Evolutionary conservation across 2,797 vertebrate species (phyloP).

Genomic region (Lerista edwardsae): DNA sequence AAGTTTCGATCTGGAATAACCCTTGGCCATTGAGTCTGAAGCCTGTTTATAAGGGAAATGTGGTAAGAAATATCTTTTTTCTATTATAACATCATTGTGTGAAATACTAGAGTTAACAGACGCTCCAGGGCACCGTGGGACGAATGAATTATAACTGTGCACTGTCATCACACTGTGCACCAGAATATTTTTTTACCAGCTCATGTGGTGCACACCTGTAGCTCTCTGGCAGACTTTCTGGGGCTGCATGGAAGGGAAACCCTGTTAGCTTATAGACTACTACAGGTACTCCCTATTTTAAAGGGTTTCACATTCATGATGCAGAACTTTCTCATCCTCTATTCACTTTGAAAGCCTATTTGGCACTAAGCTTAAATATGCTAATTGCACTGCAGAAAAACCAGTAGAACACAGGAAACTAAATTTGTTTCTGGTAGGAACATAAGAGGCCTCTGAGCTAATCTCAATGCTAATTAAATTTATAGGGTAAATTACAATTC

Average conservation of each 20-base stretch:
- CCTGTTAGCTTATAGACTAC: not conserved
- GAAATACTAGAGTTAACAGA: conserved; percentile 27
- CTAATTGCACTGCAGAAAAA: not conserved
- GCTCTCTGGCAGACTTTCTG: not conserved
- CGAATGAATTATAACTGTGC: conserved; percentile 27
- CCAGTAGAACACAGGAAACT: not conserved
- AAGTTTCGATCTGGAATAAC: conserved; percentile 20
- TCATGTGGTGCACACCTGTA: not conserved
- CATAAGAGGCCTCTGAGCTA: conserved; percentile 11
- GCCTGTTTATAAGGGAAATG: conserved; percentile 30
- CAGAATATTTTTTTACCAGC: conserved; percentile 12
- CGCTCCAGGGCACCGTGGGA: not conserved
- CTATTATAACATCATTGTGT: conserved; percentile 13
- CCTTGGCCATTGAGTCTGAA: conserved; percentile 21
- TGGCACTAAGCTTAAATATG: conserved; percentile 9
- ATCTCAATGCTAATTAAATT: conserved; percentile 33
- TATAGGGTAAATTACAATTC: conserved; percentile 25
- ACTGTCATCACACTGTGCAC: not conserved
- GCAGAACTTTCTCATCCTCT: not conserved
- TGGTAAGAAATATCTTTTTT: not conserved
- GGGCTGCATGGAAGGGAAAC: not conserved
- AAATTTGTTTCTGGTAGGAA: conserved; percentile 16
- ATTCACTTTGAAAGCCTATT: conserved; percentile 10
- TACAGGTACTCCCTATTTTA: not conserved
- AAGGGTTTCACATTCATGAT: not conserved